Percentiles rank a stretch among this genome's conserved stretches.
These are phyloP conservation scores for Cinclus mexicanus DNA, from an alignment of 2,113 vertebrate species.

Conservation along the genomic window DNA sequence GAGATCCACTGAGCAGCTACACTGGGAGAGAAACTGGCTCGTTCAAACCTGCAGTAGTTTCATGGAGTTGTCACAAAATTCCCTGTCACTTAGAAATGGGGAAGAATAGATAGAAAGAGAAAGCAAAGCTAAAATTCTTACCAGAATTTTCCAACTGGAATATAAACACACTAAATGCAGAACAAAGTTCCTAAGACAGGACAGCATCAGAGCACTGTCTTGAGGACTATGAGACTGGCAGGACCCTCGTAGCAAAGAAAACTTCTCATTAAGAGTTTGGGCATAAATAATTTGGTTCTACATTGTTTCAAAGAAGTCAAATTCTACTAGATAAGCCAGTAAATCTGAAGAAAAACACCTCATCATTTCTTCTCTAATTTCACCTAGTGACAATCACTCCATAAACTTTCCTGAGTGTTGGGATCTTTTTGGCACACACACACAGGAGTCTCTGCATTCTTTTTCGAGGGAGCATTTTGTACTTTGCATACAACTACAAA, in stretches of 20 bases:
- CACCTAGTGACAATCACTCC: background rate
- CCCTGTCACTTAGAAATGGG: background rate
- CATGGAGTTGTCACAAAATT: background rate
- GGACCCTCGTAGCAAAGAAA: background rate
- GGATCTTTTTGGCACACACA: background rate
- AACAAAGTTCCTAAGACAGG: background rate
- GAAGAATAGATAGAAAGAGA: background rate
- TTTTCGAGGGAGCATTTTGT: background rate
- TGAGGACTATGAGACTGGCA: background rate
- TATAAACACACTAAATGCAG: background rate
- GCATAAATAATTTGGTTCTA: background rate
- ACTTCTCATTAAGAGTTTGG: background rate
- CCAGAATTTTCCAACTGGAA: background rate
- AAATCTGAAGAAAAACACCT: background rate
- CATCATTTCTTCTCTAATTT: background rate
- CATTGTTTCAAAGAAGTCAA: background rate
- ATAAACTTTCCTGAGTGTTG: background rate
- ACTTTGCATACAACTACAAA: background rate
- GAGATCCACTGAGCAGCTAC: background rate
- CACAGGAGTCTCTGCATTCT: background rate
- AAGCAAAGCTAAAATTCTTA: background rate
- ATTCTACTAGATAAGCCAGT: background rate
- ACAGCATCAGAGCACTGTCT: background rate
- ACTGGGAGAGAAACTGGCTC: background rate
- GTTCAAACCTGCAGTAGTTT: background rate